Conservation (phyloP, 2,113 vertebrate species). For the Mixornis gularis region DNA sequence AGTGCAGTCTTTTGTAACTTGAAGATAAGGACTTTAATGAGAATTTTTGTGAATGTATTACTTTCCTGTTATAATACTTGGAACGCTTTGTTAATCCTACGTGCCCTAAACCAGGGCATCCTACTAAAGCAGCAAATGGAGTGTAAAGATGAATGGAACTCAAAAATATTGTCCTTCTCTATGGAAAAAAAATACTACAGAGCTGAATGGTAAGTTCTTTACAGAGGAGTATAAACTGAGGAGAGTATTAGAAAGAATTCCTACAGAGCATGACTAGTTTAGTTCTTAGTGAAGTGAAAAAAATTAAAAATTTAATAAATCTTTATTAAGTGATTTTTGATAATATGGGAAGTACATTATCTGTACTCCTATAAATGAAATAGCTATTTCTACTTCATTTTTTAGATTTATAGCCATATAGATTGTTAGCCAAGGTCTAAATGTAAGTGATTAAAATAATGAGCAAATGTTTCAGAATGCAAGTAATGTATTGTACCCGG, state of each 20-base stretch:
- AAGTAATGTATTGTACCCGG: not conserved
- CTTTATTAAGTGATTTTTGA: not conserved
- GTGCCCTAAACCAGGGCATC: not conserved
- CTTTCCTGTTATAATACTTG: conserved; percentile 46
- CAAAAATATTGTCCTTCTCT: not conserved
- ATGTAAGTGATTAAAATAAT: not conserved
- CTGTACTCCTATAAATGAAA: not conserved
- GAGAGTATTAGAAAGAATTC: not conserved
- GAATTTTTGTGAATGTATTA: conserved; percentile 32
- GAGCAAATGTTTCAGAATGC: not conserved
- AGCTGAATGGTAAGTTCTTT: not conserved
- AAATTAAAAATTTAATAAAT: not conserved
- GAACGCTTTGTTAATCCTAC: not conserved
- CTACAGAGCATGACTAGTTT: not conserved
- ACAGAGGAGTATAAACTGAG: not conserved
- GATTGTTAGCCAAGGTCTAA: not conserved
- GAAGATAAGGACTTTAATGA: conserved; percentile 31
- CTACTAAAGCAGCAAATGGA: conserved; percentile 18
- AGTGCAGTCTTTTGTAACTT: not conserved
- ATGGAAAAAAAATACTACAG: not conserved
- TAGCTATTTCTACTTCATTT: not conserved
- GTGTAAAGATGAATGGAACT: not conserved
- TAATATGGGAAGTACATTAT: not conserved
- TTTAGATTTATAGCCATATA: not conserved
- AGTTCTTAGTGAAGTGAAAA: not conserved